phyloP scores from a whole-genome alignment of 2,888 invertebrate species.

The Hemistola chrysoprasaria region DNA sequence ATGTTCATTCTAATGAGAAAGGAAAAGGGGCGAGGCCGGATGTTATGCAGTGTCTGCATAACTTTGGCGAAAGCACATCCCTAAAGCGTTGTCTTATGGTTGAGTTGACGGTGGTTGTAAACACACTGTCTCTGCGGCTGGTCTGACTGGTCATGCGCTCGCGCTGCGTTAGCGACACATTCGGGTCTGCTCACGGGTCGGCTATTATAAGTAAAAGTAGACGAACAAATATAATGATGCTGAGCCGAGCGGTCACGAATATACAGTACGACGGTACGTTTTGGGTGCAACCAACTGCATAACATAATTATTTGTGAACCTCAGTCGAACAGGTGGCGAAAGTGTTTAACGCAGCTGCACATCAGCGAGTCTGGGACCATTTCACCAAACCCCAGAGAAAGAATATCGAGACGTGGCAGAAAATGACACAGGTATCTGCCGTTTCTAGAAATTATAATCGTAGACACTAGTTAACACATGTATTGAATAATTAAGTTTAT shows the following conservation, averaged over 20 bases:
- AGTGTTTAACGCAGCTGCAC: constrained; percentile 97
- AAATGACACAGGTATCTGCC: constrained; percentile 92
- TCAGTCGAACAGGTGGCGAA: constrained; percentile 99
- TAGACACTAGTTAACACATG: not conserved
- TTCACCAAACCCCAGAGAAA: constrained; percentile 99
- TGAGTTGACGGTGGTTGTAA: too few relatives aligned
- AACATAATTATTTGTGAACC: constrained; percentile 74
- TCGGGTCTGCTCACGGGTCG: constrained; percentile 34
- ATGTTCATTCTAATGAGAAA: too few relatives aligned
- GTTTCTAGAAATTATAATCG: constrained; percentile 15
- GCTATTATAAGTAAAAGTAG: constrained; percentile 44
- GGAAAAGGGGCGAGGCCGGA: too few relatives aligned
- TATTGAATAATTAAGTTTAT: not conserved
- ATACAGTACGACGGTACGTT: constrained; percentile 63
- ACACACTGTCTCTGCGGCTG: too few relatives aligned
- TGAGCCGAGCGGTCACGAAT: constrained; percentile 55
- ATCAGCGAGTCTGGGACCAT: constrained; percentile 99
- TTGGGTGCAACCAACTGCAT: constrained; percentile 51
- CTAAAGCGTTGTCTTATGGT: too few relatives aligned
- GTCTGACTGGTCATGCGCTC: constrained; percentile 13
- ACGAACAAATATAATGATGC: constrained; percentile 39
- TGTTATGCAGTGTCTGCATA: too few relatives aligned
- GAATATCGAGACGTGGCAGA: constrained; percentile 99
- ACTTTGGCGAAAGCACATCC: too few relatives aligned
- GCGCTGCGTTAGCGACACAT: constrained; percentile 16